phyloP scores from a whole-genome alignment of 2,113 vertebrate genomes.

The Saguinus midas region DNA sequence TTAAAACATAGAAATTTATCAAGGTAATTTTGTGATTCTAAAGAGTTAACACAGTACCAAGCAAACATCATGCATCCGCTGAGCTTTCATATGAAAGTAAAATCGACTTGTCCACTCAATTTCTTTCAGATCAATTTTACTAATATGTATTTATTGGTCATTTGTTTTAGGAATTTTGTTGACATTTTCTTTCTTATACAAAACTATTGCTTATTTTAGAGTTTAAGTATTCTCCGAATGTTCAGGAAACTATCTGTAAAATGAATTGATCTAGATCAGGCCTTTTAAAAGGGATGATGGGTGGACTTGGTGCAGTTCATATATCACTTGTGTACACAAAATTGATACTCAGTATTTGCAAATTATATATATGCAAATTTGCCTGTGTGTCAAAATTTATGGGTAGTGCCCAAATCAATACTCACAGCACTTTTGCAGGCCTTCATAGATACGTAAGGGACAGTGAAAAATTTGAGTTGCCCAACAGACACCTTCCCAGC shows the following conservation, averaged over 20 bases:
- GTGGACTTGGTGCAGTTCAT: neutral
- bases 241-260: neutral
- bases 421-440: neutral
- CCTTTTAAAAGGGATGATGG: neutral
- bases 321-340: neutral
- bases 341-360: neutral
- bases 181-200: neutral
- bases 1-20: conserved; percentile 36
- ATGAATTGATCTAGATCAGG: neutral
- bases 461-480: neutral
- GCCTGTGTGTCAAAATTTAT: neutral
- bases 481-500: neutral
- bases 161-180: conserved; percentile 13
- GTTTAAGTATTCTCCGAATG: neutral
- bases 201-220: conserved; percentile 5
- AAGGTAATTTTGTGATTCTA: conserved; percentile 22
- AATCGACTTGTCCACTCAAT: neutral
- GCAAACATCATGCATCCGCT: neutral
- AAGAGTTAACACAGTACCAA: neutral
- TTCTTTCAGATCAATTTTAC: neutral
- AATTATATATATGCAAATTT: neutral
- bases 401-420: neutral
- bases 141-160: neutral
- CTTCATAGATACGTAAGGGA: neutral
- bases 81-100: neutral